These are phyloP conservation scores for Ia io DNA, from an alignment of 2,113 vertebrate genomes.

Conservation along the genomic window DNA sequence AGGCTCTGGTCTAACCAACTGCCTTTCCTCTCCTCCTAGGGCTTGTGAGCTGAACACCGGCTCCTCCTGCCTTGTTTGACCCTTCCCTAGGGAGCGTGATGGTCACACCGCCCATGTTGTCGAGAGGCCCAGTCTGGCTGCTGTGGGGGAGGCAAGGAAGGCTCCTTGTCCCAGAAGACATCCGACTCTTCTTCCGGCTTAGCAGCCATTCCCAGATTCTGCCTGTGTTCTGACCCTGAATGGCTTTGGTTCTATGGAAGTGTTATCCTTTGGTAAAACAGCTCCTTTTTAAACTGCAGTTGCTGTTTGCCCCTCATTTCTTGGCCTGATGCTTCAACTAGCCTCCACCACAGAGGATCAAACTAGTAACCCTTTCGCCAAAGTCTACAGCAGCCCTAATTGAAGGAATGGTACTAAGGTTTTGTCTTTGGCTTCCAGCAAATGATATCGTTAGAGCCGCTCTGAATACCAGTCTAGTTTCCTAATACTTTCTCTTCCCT, in stretches of 20 bases:
- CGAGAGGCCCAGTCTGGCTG: neutral
- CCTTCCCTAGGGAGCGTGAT: neutral
- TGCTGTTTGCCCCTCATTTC: neutral
- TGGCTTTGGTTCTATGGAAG: neutral
- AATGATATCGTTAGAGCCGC: neutral
- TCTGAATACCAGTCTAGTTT: neutral
- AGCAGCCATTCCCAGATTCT: neutral
- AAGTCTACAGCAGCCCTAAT: neutral
- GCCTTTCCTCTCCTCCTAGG: constrained; percentile 28
- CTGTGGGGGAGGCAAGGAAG: neutral
- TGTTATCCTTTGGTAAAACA: neutral
- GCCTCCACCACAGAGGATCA: neutral
- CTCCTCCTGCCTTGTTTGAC: neutral
- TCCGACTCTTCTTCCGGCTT: neutral
- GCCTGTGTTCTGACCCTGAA: constrained; percentile 31
- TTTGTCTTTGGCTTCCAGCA: neutral
- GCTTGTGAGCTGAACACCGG: constrained; percentile 73
- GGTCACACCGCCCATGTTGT: neutral
- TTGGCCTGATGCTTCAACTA: neutral
- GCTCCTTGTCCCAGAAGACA: neutral
- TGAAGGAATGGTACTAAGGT: neutral
- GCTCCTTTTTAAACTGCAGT: neutral
- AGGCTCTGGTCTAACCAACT: neutral
- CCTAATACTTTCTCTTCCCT: neutral
- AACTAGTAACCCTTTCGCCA: neutral